phyloP scores from a whole-genome alignment of 2,797 vertebrate genomes.

The Cygnus olor region DNA sequence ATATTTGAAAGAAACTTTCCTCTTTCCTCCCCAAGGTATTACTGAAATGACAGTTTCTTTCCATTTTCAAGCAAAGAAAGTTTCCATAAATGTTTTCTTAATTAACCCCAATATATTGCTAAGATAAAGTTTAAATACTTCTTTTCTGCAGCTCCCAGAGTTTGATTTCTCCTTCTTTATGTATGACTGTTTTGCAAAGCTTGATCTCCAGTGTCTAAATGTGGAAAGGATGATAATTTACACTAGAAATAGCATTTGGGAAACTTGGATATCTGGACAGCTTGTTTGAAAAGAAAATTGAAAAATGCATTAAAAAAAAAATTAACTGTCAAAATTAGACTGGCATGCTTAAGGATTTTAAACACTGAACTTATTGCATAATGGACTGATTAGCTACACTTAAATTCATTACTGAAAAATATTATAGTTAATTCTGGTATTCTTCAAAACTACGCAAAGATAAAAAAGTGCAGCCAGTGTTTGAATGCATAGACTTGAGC shows the following conservation, averaged over 20 bases:
- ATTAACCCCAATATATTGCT: not conserved
- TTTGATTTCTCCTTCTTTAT: slow-evolving; percentile 9
- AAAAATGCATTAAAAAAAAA: slow-evolving; percentile 43
- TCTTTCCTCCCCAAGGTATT: not conserved
- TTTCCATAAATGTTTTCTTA: slow-evolving; percentile 40
- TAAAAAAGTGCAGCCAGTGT: not conserved
- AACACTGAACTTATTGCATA: not conserved
- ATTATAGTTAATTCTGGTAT: not conserved
- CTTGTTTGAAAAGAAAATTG: slow-evolving; percentile 45
- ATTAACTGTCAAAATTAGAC: slow-evolving; percentile 27
- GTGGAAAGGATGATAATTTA: slow-evolving; percentile 50
- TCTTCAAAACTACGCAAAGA: slow-evolving; percentile 18
- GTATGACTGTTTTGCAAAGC: not conserved
- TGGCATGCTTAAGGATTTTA: not conserved
- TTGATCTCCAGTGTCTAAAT: slow-evolving; percentile 30
- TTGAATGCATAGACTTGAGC: not conserved
- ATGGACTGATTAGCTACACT: slow-evolving; percentile 8
- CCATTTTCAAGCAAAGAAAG: not conserved
- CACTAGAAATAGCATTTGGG: slow-evolving; percentile 2
- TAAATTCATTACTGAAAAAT: slow-evolving; percentile 1
- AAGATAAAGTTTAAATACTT: not conserved
- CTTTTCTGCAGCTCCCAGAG: not conserved
- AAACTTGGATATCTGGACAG: slow-evolving; percentile 13
- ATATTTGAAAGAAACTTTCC: slow-evolving; percentile 23
- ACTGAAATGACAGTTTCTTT: slow-evolving; percentile 27